A percentile compares a stretch with the other conserved stretches of the same genome.
Conservation (phyloP, 2,888 invertebrate species). For the Lithophane leautieri region DNA sequence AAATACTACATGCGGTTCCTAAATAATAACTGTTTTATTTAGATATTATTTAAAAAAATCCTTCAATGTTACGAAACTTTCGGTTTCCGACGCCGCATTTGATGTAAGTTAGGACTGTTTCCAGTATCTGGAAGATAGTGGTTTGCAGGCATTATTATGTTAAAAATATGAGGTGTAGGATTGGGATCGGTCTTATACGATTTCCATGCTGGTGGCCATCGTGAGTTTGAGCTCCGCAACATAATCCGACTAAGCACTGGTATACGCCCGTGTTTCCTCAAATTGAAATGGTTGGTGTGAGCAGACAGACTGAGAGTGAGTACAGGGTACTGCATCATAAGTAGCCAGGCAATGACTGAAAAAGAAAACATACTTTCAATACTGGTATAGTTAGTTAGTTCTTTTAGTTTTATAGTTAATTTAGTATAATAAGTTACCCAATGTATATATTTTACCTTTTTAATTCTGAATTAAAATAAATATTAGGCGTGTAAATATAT, state of each 20-base stretch:
- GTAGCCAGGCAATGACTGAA: constrained; percentile 11
- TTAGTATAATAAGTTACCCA: too few relatives aligned
- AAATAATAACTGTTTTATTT: too few relatives aligned
- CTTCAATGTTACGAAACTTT: too few relatives aligned
- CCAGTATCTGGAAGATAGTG: accelerated
- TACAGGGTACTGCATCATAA: constrained; percentile 7
- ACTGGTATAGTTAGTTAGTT: too few relatives aligned
- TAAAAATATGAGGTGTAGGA: constrained; percentile 5
- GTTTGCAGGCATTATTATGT: neutral
- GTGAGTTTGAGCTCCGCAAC: neutral
- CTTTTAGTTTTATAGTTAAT: too few relatives aligned
- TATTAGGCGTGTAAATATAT: too few relatives aligned
- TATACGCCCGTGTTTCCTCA: neutral
- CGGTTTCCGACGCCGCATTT: too few relatives aligned
- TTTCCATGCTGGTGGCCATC: constrained; percentile 10
- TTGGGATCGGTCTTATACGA: neutral
- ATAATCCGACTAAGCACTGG: neutral
- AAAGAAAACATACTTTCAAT: neutral
- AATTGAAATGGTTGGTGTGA: neutral
- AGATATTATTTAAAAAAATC: too few relatives aligned
- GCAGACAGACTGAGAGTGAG: neutral
- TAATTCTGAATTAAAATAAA: too few relatives aligned
- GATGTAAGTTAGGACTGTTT: neutral
- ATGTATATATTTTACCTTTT: too few relatives aligned
- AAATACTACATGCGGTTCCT: too few relatives aligned